These are phyloP conservation scores for Engystomops pustulosus DNA, from an alignment of 2,113 vertebrate genomes.

Conservation along the genomic window DNA sequence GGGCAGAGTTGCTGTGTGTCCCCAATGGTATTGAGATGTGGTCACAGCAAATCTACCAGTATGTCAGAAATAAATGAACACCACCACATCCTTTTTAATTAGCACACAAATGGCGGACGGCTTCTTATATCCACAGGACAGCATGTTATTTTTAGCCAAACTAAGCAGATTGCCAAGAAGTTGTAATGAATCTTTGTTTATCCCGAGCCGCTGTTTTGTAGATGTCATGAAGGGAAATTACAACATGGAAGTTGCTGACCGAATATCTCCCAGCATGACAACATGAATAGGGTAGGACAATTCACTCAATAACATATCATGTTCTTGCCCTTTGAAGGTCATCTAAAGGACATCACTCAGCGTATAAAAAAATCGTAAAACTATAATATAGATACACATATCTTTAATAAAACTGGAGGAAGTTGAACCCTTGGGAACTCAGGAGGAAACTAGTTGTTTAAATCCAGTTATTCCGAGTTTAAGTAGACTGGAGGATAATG, in stretches of 20 bases:
- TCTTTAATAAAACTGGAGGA: too few species aligned
- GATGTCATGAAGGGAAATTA: constrained; percentile 2
- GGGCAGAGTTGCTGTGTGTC: not conserved
- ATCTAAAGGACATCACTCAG: not conserved
- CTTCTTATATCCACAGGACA: constrained; percentile 44
- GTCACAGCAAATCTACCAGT: constrained; percentile 1
- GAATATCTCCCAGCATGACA: not conserved
- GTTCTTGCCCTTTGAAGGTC: not conserved
- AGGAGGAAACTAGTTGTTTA: too few species aligned
- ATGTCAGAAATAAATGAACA: not conserved
- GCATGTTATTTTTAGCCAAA: constrained; percentile 50
- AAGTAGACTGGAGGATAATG: too few species aligned
- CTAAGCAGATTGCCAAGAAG: constrained; percentile 25
- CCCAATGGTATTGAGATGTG: not conserved
- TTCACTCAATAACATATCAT: not conserved
- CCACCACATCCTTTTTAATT: constrained; percentile 35
- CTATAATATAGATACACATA: too few species aligned
- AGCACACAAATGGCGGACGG: not conserved
- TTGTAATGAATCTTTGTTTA: constrained; percentile 46
- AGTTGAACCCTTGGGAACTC: too few species aligned
- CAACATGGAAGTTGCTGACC: not conserved
- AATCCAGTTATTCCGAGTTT: too few species aligned
- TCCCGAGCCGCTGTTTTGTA: not conserved
- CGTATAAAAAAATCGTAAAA: too few species aligned
- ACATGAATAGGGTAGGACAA: not conserved